Conservation (phyloP, 2,888 invertebrate genomes). For the Thymelicus lineola region DNA sequence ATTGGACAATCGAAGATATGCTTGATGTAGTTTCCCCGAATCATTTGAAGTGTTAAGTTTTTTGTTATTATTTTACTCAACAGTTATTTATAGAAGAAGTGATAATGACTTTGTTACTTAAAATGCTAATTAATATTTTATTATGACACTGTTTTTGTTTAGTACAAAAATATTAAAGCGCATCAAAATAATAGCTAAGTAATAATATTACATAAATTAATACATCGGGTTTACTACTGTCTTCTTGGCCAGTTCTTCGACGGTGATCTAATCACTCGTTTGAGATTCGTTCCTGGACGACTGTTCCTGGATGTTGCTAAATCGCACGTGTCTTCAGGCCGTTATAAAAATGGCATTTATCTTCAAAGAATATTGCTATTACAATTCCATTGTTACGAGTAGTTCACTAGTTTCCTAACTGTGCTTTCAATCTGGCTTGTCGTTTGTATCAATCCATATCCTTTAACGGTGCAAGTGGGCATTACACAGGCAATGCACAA, state of each 20-base stretch:
- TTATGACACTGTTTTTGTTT: neutral
- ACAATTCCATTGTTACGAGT: neutral
- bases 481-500: constrained; percentile 32
- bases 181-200: too few species aligned
- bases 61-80: neutral
- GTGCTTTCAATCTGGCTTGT: neutral
- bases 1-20: constrained; percentile 34
- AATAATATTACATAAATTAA: too few species aligned
- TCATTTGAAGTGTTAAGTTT: constrained; percentile 11
- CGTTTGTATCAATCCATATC: constrained; percentile 7
- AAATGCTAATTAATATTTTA: too few species aligned
- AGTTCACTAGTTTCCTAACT: neutral
- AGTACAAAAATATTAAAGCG: neutral
- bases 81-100: neutral
- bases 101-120: neutral
- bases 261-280: too few species aligned
- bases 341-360: too few species aligned
- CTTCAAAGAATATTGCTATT: too few species aligned
- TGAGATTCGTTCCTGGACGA: too few species aligned
- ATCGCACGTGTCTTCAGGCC: too few species aligned
- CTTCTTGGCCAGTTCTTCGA: too few species aligned
- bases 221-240: too few species aligned
- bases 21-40: constrained; percentile 17
- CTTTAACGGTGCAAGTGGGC: constrained; percentile 8
- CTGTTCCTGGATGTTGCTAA: too few species aligned